phyloP scores from a whole-genome alignment of 2,888 invertebrate species.

The Macaria liturata region DNA sequence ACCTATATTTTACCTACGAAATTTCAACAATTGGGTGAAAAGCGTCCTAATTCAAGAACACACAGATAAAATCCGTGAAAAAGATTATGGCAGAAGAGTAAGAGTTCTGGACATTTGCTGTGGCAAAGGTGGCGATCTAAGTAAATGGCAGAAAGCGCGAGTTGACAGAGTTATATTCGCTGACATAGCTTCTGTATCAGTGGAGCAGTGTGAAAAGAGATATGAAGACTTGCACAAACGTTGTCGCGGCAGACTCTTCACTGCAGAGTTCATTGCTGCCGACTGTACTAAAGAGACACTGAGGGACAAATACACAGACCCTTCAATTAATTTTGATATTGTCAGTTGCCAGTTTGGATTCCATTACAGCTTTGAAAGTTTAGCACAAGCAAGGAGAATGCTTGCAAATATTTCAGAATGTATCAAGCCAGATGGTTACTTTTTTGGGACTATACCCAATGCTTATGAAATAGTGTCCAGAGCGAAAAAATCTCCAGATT shows the following conservation, averaged over 20 bases:
- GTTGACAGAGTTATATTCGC: slow-evolving; percentile 94
- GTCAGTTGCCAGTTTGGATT: slow-evolving; percentile 99
- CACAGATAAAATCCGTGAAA: slow-evolving; percentile 86
- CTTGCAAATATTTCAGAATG: slow-evolving; percentile 95
- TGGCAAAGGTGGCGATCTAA: slow-evolving; percentile 98
- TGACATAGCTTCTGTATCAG: slow-evolving; percentile 96
- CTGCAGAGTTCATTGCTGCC: slow-evolving; percentile 95
- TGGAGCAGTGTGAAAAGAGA: slow-evolving; percentile 94
- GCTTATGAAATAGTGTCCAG: slow-evolving; percentile 94
- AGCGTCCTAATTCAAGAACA: slow-evolving; percentile 96
- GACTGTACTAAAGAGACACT: slow-evolving; percentile 95
- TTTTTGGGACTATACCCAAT: slow-evolving; percentile 98
- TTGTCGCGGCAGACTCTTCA: slow-evolving; percentile 80
- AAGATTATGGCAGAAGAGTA: slow-evolving; percentile 86
- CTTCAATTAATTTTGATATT: slow-evolving; percentile 91
- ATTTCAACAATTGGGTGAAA: slow-evolving; percentile 99
- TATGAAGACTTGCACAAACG: slow-evolving; percentile 87
- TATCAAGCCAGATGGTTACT: slow-evolving; percentile 94
- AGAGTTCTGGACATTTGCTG: slow-evolving; percentile 97
- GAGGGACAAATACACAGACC: slow-evolving; percentile 90
- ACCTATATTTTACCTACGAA: slow-evolving; percentile 95
- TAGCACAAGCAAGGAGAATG: slow-evolving; percentile 95
- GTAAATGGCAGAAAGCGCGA: slow-evolving; percentile 96
- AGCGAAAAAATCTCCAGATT: slow-evolving; percentile 80
- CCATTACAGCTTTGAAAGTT: slow-evolving; percentile 97